These are phyloP conservation scores for Uria aalge DNA, from an alignment of 2,113 vertebrate species.

Conservation along the genomic window DNA sequence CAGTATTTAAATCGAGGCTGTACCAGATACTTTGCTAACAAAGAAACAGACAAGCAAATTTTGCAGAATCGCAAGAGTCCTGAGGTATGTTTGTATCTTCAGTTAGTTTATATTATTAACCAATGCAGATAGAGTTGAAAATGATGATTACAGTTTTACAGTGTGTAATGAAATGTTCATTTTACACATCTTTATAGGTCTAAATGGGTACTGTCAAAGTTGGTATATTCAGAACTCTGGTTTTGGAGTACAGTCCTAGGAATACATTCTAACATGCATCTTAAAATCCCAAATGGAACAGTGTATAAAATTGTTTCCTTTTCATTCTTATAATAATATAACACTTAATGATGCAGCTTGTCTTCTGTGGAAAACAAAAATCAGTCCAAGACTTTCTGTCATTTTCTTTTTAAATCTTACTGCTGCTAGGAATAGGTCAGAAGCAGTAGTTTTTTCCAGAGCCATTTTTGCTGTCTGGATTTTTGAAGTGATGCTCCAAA, in stretches of 20 bases:
- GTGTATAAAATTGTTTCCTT: not conserved
- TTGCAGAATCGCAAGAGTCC: conserved; percentile 93
- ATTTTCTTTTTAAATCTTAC: not conserved
- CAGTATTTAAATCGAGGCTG: conserved; percentile 97
- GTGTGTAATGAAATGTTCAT: conserved; percentile 46
- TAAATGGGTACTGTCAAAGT: not conserved
- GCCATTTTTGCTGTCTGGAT: not conserved
- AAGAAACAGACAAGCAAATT: conserved; percentile 92
- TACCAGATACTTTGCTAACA: conserved; percentile 92
- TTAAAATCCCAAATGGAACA: not conserved
- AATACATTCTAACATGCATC: not conserved
- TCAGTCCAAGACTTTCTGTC: not conserved
- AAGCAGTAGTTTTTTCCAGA: not conserved
- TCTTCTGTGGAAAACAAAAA: not conserved
- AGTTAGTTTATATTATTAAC: not conserved
- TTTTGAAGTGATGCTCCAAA: not conserved
- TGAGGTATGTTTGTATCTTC: conserved; percentile 80
- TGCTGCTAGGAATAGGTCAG: not conserved
- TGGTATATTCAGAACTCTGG: not conserved
- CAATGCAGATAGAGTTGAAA: not conserved
- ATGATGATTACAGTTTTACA: not conserved
- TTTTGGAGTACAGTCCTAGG: not conserved
- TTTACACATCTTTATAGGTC: conserved; percentile 28
- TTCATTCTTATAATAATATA: not conserved
- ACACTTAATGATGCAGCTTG: not conserved